phyloP scores from a whole-genome alignment of 2,888 invertebrate species.

The Lysandra coridon region DNA sequence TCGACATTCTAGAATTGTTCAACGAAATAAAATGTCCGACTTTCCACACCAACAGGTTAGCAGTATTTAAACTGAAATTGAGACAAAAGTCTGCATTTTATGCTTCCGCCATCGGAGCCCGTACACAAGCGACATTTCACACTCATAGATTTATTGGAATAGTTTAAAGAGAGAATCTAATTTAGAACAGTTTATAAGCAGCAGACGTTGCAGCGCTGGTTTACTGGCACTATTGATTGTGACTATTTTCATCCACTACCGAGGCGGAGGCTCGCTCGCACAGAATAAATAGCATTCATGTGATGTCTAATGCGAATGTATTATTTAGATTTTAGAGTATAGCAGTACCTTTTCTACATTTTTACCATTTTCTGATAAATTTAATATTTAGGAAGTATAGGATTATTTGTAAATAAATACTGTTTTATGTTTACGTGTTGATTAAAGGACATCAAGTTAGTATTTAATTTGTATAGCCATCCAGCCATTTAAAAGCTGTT shows the following conservation, averaged over 20 bases:
- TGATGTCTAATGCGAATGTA: neutral
- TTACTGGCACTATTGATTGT: slow-evolving; percentile 55
- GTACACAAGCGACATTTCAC: slow-evolving; percentile 24
- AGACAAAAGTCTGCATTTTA: slow-evolving; percentile 14
- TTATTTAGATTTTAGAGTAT: neutral
- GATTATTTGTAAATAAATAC: no score
- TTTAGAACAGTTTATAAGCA: slow-evolving; percentile 29
- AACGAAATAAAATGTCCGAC: neutral
- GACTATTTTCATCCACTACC: slow-evolving; percentile 60
- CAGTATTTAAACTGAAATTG: neutral
- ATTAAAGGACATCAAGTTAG: no score
- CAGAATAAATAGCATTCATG: slow-evolving; percentile 13
- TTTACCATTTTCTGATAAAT: no score
- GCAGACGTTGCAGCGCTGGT: slow-evolving; percentile 17
- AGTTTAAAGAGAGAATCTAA: slow-evolving; percentile 32
- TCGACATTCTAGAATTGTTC: neutral
- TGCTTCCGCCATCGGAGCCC: slow-evolving; percentile 47
- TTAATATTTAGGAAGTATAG: no score
- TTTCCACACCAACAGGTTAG: slow-evolving; percentile 2
- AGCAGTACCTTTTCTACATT: neutral
- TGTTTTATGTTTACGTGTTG: no score
- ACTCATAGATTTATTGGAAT: slow-evolving; percentile 30
- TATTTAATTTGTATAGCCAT: no score
- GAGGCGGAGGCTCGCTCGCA: neutral
- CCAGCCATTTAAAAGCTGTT: no score